Percentiles rank a stretch among this genome's conserved stretches.
These are phyloP conservation scores for Spongilla lacustris DNA, from an alignment of 37 sponge, comb jelly and placozoan species.

Conservation along the genomic window DNA sequence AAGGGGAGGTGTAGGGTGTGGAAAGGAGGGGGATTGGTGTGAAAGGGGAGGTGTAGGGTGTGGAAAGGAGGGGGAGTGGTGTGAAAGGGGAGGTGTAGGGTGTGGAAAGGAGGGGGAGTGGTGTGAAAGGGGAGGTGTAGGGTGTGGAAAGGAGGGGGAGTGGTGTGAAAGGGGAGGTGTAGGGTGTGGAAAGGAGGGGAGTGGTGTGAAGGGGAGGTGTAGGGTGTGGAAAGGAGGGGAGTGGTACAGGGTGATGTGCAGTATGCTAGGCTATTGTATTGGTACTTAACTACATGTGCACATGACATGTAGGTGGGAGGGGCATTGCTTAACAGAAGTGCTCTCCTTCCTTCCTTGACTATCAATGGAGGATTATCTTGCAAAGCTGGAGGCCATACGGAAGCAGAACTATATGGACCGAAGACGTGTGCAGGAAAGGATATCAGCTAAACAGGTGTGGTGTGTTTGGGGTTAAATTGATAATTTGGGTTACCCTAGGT, in stretches of 20 bases:
- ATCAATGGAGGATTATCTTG: constrained; percentile 88
- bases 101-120: no score
- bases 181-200: no score
- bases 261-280: no score
- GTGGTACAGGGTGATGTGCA: not conserved
- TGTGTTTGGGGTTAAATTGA: not conserved
- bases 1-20: no score
- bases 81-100: no score
- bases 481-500: no score
- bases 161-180: constrained; percentile 2
- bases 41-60: no score
- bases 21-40: no score
- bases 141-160: not conserved
- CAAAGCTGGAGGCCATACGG: constrained; percentile 84
- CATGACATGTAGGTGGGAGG: no score
- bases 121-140: not conserved
- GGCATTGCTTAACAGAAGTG: no score
- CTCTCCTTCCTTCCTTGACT: not conserved
- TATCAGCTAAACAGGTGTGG: not conserved
- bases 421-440: constrained; percentile 73
- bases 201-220: not conserved
- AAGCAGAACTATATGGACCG: constrained; percentile 85
- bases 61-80: no score
- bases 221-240: no score
- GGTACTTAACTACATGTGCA: not conserved